phyloP scores from a whole-genome alignment of 2,113 vertebrate species.

The Otolemur garnettii region DNA sequence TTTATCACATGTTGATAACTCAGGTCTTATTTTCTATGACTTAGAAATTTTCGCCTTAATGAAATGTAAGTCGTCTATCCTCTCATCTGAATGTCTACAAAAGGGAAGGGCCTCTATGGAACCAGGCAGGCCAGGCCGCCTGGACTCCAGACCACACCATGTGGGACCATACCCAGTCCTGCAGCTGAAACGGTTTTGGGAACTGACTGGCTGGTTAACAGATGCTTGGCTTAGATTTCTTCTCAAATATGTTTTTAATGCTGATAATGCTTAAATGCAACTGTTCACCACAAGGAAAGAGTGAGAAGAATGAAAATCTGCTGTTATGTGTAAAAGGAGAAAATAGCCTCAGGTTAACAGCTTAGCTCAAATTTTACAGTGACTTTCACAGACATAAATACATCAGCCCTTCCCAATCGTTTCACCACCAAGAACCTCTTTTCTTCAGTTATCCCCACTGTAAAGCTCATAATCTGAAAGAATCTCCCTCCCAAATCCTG shows the following conservation, averaged over 20 bases:
- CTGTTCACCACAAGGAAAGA: constrained; percentile 74
- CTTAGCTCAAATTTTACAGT: neutral
- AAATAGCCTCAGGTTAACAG: neutral
- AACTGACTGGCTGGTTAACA: constrained; percentile 86
- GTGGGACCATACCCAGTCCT: neutral
- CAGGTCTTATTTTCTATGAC: neutral
- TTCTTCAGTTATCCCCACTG: neutral
- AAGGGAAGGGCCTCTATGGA: neutral
- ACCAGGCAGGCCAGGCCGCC: neutral
- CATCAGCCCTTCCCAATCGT: neutral
- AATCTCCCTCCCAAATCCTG: neutral
- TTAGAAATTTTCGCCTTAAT: neutral
- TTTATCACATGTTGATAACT: neutral
- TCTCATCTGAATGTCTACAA: neutral
- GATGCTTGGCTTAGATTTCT: constrained; percentile 89
- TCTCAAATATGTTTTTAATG: constrained; percentile 92
- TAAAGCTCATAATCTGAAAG: neutral
- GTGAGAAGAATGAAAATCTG: neutral
- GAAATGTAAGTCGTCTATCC: neutral
- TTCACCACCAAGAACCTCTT: neutral
- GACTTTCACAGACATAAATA: neutral
- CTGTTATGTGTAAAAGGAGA: neutral
- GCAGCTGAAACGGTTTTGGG: constrained; percentile 69
- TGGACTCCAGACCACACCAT: neutral
- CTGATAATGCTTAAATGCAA: constrained; percentile 86